A percentile compares a stretch with the other conserved stretches of the same genome.
phyloP scores from a whole-genome alignment of 1,140 invertebrate genomes.

The Eriosoma lanigerum region DNA sequence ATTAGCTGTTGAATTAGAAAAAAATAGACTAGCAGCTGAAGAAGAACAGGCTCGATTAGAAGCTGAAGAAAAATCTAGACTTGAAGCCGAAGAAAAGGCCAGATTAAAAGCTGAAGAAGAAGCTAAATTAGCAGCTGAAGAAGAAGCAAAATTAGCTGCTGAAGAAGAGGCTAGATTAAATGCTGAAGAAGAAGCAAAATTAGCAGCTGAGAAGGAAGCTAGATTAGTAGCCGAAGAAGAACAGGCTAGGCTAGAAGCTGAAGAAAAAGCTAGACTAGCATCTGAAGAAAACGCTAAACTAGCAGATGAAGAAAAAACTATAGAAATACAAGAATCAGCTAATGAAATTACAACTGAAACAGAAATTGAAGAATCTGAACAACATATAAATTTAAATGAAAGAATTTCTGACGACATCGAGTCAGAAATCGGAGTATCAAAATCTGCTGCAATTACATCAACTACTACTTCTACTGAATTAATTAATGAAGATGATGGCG shows the following conservation, averaged over 20 bases:
- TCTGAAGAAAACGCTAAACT: background rate
- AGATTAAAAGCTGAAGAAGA: background rate
- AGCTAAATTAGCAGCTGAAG: conserved; percentile 33
- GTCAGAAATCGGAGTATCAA: background rate
- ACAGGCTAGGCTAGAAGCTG: conserved; percentile 22
- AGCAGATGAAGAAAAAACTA: conserved; percentile 19
- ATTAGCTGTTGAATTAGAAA: conserved; percentile 41
- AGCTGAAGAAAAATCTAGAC: conserved; percentile 8
- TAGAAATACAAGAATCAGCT: conserved; percentile 5
- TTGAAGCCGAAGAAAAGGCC: conserved; percentile 29
- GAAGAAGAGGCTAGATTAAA: conserved; percentile 25
- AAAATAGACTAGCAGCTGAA: conserved; percentile 40
- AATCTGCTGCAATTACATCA: conserved; percentile 8
- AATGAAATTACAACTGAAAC: background rate
- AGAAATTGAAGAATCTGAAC: background rate
- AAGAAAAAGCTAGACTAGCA: conserved; percentile 36
- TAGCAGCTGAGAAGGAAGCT: conserved; percentile 35
- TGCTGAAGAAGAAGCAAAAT: conserved; percentile 46
- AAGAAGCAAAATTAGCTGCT: conserved; percentile 26
- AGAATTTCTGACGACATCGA: background rate
- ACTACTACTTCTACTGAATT: conserved; percentile 27
- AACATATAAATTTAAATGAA: background rate
- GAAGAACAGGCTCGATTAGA: conserved; percentile 34
- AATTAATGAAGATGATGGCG: conserved; percentile 7
- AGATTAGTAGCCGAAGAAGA: conserved; percentile 35